Evolutionary conservation across 2,113 vertebrate genomes (phyloP).

Genomic region (Aramus guarauna): DNA sequence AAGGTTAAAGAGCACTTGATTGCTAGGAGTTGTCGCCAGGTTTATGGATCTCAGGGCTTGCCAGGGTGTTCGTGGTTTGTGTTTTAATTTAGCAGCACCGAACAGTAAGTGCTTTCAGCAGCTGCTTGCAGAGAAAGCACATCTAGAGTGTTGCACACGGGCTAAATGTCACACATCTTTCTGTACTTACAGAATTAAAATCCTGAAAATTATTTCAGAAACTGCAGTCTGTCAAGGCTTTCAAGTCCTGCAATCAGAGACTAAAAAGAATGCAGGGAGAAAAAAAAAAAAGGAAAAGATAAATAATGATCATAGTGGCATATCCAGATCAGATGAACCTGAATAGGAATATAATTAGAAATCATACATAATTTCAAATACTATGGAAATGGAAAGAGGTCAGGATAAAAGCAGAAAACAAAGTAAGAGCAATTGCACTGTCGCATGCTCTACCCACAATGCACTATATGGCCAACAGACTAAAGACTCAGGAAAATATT

Average conservation of each 20-base stretch:
- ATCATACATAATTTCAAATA: background rate
- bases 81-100: background rate
- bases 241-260: background rate
- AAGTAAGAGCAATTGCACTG: background rate
- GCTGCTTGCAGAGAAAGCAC: background rate
- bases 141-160: background rate
- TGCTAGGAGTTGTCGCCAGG: background rate
- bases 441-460: background rate
- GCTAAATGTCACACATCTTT: background rate
- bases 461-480: background rate
- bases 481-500: background rate
- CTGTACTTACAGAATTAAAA: background rate
- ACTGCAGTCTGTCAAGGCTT: background rate
- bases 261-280: background rate
- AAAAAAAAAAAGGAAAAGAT: background rate
- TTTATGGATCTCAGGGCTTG: background rate
- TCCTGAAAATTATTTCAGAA: background rate
- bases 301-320: background rate
- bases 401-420: background rate
- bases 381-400: background rate
- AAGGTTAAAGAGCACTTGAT: background rate
- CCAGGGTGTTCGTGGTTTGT: background rate
- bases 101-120: background rate
- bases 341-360: background rate
- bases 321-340: background rate